These are phyloP conservation scores for Anthoscopus minutus DNA, from an alignment of 2,113 vertebrate genomes.

Conservation along the genomic window DNA sequence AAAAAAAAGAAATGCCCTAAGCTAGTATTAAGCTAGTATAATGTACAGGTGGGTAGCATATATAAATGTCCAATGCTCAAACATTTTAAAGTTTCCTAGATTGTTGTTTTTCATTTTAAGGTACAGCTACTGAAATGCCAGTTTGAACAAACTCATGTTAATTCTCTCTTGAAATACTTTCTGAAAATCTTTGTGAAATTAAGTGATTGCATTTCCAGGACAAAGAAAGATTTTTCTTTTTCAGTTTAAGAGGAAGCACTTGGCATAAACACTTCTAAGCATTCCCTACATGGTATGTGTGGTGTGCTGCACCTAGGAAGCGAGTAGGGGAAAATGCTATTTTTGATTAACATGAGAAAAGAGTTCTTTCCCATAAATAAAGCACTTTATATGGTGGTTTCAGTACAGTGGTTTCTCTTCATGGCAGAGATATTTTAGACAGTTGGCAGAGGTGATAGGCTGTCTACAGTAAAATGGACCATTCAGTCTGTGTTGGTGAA, in stretches of 20 bases:
- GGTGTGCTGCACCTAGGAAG: background rate
- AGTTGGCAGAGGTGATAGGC: background rate
- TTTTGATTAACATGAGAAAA: background rate
- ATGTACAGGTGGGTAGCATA: background rate
- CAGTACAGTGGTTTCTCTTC: background rate
- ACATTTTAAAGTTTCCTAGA: background rate
- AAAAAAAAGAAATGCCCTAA: background rate
- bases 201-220: background rate
- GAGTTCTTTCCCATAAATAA: background rate
- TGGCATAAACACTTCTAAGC: background rate
- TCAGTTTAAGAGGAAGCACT: background rate
- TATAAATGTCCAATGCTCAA: background rate
- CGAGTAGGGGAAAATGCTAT: background rate
- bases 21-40: background rate
- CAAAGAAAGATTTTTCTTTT: background rate
- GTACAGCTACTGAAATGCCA: background rate
- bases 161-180: background rate
- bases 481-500: accelerated
- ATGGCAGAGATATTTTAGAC: background rate
- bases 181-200: background rate
- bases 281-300: background rate
- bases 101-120: background rate
- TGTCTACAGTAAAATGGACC: background rate
- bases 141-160: background rate
- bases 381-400: background rate